Evolutionary conservation across 2,113 vertebrate genomes (phyloP), one percentile per base, ranked within the genome.

Genomic region (Macquaria ambigua): DNA sequence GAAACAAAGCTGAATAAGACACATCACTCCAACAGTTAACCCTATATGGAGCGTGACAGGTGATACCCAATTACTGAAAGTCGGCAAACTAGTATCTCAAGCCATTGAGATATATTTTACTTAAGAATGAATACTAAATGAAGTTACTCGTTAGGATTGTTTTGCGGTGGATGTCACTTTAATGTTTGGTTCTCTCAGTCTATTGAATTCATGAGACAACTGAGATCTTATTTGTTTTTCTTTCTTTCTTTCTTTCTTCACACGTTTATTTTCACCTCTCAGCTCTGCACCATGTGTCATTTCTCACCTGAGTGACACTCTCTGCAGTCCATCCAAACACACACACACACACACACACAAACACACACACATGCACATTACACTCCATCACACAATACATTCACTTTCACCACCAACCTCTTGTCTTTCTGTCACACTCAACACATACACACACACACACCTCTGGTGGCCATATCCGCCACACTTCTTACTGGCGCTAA

Each of bases 401-500:
- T 72, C 73, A 61, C 80, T 82, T 70, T 68, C 72, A 85, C 50
- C 86, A 77, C 56, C 83, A 84, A 85, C 48, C 53, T 72, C 74
- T 48, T 77, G 39, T 78, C 48, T 77, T 76, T 55, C 71, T 64
- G 50, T 61, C 62, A 83, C 79, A 70, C 73, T 50, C 61, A 53
- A 71, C 67, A 73, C 70, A 82, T 48, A 81, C 50, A 61, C 50
- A 62, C 62, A 79, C 67, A 71, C 69, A 88, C 76, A 93, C 87
- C 90, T 92, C 87, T 82, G 89, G 86, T 89, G 85, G 94, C 85
- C 91, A 85, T 80, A 93, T 93, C 90, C 91, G 91, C 93, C 92
- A 91, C 91, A 93, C 93, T 94, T 92, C 92, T 93, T 88, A 81
- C 90, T 91, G 82, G 81, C 58, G 91, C 96, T 97, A 97, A 98